Evolutionary conservation across 1,140 invertebrate species (phyloP).

Genomic region (Drosophila murphyi): DNA sequence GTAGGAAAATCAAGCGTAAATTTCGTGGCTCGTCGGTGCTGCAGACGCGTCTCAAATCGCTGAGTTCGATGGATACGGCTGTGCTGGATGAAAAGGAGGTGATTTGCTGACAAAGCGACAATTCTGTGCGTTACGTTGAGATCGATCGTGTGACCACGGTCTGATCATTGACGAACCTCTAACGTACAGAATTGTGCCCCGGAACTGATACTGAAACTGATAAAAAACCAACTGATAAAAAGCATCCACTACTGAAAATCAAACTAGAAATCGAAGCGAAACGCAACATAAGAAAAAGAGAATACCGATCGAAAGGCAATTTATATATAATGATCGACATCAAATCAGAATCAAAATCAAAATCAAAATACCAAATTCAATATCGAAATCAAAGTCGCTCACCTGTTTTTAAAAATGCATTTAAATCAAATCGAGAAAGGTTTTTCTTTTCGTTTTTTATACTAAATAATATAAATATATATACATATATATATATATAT

Average conservation of each 20-base stretch:
- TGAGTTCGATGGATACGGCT: conserved; percentile 90
- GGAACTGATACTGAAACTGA: conserved; percentile 58
- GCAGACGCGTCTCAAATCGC: conserved; percentile 90
- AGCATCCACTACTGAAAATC: conserved; percentile 35
- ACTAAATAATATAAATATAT: conserved; percentile 9
- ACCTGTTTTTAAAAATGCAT: conserved; percentile 75
- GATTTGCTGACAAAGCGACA: conserved; percentile 96
- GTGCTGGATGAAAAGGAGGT: conserved; percentile 93
- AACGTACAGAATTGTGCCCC: conserved; percentile 84
- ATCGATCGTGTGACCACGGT: conserved; percentile 95
- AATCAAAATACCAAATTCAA: conserved; percentile 33
- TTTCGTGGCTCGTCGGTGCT: conserved; percentile 89
- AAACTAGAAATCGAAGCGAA: conserved; percentile 57
- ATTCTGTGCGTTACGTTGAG: conserved; percentile 95
- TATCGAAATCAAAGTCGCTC: conserved; percentile 68
- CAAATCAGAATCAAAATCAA: conserved; percentile 19
- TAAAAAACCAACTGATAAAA: not conserved
- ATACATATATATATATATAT: conserved; percentile 12
- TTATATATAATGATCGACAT: conserved; percentile 36
- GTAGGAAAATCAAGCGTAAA: conserved; percentile 85
- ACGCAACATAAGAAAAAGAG: conserved; percentile 53
- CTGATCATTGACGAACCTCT: conserved; percentile 86
- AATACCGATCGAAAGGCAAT: conserved; percentile 56
- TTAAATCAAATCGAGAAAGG: conserved; percentile 49
- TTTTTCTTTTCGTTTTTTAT: conserved; percentile 67